Evolutionary conservation across 2,888 invertebrate genomes (phyloP).

Genomic region (Acleris sparsana): DNA sequence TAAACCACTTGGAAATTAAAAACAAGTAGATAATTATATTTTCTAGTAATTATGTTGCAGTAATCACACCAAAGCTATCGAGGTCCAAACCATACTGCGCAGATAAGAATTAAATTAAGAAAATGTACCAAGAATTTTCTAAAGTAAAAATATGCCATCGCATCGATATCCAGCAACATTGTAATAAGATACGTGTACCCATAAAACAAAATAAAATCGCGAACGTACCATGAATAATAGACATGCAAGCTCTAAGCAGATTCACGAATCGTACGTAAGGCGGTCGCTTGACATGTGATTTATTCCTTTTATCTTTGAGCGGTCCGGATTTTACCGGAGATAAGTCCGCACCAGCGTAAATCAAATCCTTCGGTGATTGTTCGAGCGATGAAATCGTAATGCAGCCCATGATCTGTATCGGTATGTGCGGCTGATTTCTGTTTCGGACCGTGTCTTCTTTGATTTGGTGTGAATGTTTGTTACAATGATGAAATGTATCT

Average conservation of each 20-base stretch:
- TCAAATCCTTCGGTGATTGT: conserved; percentile 66
- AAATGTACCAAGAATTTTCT: background rate
- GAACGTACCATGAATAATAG: conserved; percentile 47
- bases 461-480: conserved; percentile 11
- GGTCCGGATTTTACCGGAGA: conserved; percentile 68
- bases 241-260: conserved; percentile 48
- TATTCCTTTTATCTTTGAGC: conserved; percentile 74
- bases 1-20: too few relatives aligned
- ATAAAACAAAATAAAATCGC: conserved; percentile 27
- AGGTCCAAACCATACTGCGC: too few relatives aligned
- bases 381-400: conserved; percentile 63
- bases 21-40: too few relatives aligned
- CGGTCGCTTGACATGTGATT: conserved; percentile 74
- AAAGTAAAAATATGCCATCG: background rate
- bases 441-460: conserved; percentile 37
- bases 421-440: conserved; percentile 41
- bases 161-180: conserved; percentile 7
- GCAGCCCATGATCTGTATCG: conserved; percentile 43
- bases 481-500: background rate
- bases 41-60: too few relatives aligned
- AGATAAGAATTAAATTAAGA: too few relatives aligned
- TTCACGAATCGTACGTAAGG: conserved; percentile 59
- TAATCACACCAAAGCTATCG: too few relatives aligned
- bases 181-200: conserved; percentile 20
- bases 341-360: conserved; percentile 67